Base-by-base conservation (phyloP, 2,113 vertebrate genomes). In the Phrynocephalus versicolor region DNA sequence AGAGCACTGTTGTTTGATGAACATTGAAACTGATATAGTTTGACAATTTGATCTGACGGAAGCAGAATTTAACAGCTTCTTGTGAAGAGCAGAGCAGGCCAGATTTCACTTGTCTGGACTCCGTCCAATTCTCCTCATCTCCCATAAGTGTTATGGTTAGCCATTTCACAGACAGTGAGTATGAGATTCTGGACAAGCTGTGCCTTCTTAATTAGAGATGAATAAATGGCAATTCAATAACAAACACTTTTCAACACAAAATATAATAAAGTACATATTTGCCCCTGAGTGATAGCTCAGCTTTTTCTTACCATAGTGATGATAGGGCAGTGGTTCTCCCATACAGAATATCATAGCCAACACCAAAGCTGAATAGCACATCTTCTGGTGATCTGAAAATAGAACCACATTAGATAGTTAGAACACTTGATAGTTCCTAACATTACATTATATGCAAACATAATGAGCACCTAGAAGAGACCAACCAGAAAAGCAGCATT, bases 341-440 rank as follows among this genome's bases (percentile, higher is more conserved):
- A 98, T 99, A 65, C 97, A 99, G 95, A 99, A 98, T 87, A 99
- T 97, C 99, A 99, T 99, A n/a, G 98, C 97, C 73, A 99, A 95
- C 27, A 99, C 97, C 92, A 99, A 95, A 0, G 97, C 98, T 1
- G 98, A 98, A 93, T 99, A 99, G 87, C 99, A 99, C 96, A 99
- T 97, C 93, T 99, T 99, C 91, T 99, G 98, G 91, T 99, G 98
- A 91, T 99, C 99, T 99, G 94, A 58, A 92, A 83, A 91, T 86
- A 18, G 88, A 91, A 77, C 10, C 18, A 6, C 75, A 75, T 14
- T 89, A 64, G n/a, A 57, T 51, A 71, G 16, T 30, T 72, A n/a
- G 19, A 70, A 57, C 13, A 57, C 12, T 27, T 6, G 10, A 58
- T 21, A 16, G 13, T 39, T 33, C n/a, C n/a, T n/a, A 77, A 1